These are phyloP conservation scores for Aphyosemion australe DNA, from an alignment of 2,113 vertebrate genomes.

Conservation along the genomic window DNA sequence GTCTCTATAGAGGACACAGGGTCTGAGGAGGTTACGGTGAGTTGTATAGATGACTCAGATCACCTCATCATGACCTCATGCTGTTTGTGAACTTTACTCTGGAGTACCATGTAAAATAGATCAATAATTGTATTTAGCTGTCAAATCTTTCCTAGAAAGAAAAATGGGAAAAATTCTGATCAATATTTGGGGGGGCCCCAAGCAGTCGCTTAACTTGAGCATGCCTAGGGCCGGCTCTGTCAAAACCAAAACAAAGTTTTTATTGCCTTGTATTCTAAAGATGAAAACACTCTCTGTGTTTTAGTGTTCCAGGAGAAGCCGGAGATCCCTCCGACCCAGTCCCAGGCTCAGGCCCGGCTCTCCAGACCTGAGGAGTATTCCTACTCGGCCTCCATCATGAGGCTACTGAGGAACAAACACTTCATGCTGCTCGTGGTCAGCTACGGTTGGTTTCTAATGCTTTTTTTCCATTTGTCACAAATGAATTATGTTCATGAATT, in stretches of 20 bases:
- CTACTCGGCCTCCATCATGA: slow-evolving; percentile 82
- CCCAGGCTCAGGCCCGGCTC: slow-evolving; percentile 84
- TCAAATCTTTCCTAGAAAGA: not conserved
- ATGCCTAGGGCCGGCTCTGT: too few species aligned
- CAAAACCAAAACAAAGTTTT: too few species aligned
- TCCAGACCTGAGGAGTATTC: slow-evolving; percentile 76
- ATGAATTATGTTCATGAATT: too few species aligned
- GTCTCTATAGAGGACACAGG: too few species aligned
- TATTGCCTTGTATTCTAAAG: too few species aligned
- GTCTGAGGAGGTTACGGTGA: too few species aligned
- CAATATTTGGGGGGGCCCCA: too few species aligned
- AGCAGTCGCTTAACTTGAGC: too few species aligned
- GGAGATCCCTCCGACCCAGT: slow-evolving; percentile 83
- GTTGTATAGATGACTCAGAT: too few species aligned
- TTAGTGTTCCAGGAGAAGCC: slow-evolving; percentile 93
- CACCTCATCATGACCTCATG: not conserved
- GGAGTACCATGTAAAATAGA: not conserved
- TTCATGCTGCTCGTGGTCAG: slow-evolving; percentile 89
- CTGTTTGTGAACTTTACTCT: not conserved
- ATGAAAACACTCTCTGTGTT: slow-evolving; percentile 11
- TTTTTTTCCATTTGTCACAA: not conserved
- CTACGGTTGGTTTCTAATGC: slow-evolving; percentile 83
- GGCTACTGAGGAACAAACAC: slow-evolving; percentile 84
- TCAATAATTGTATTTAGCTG: not conserved
- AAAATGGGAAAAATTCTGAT: too few species aligned